Evolutionary conservation across 1,140 invertebrate genomes (phyloP).

Genomic region (Bemisia tabaci): DNA sequence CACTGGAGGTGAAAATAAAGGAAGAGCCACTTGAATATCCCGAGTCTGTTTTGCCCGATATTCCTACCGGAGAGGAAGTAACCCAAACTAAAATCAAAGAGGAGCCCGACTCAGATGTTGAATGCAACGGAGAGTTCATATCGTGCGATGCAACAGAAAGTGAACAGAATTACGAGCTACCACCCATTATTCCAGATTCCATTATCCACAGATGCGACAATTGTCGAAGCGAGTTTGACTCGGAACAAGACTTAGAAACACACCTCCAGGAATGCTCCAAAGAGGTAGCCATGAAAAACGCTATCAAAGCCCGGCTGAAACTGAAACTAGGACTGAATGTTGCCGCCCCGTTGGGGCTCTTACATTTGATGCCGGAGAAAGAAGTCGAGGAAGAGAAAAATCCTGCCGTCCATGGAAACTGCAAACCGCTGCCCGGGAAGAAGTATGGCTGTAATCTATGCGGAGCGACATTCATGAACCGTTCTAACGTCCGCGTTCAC

Average conservation of each 20-base stretch:
- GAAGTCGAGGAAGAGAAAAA: background rate
- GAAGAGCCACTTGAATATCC: background rate
- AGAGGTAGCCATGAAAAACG: background rate
- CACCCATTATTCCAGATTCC: background rate
- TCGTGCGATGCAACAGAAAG: background rate
- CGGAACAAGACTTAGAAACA: background rate
- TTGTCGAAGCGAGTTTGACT: background rate
- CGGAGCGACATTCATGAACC: background rate
- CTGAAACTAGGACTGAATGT: no score
- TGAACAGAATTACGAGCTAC: background rate
- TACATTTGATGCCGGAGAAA: background rate
- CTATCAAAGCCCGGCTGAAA: background rate
- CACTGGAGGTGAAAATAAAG: background rate
- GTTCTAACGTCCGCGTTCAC: background rate
- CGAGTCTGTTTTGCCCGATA: background rate
- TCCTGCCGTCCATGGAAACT: background rate
- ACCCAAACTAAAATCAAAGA: background rate
- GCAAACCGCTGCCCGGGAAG: background rate
- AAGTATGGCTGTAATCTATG: background rate
- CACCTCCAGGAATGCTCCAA: background rate
- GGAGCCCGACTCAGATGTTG: background rate
- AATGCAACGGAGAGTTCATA: background rate
- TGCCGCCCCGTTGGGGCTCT: background rate
- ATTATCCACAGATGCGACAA: background rate
- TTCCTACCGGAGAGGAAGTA: background rate